Base-by-base conservation (phyloP, 2,797 vertebrate species). In the Lates japonicus region DNA sequence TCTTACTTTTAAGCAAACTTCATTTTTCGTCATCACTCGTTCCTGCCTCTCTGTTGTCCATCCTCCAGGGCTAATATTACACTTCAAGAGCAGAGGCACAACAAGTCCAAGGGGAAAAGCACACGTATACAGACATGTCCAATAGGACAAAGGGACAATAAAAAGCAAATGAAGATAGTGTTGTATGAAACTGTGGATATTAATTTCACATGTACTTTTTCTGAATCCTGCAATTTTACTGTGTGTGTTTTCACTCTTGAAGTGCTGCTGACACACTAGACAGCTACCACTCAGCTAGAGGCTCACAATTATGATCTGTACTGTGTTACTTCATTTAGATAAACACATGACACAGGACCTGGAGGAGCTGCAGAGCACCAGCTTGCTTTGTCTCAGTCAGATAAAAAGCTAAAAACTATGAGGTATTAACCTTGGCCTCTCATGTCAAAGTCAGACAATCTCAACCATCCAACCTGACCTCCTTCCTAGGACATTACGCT, bases 1-100 rank as follows among this genome's bases (percentile, higher is more conserved):
- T 71, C 16, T 73, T 48, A 74, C 82, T 77, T 65, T 63, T 42
- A 63, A 67, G 14, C n/a, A 2, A 33, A 4, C 22, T 22, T 37
- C 44, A 4, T 69, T 73, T 64, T 42, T 39, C 14, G 2, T 70
- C 39, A 57, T 65, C 52, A 17, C 46, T 75, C 33, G 14, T 62
- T 31, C 25, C 55, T 66, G 42, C 31, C 51, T 59, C 54, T 61
- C 31, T 37, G 62, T 55, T 39, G 58, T 35, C 75, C 11, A 0
- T 60, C 49, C 52, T 65, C 59, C 57, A 51, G 63, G 76, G 79
- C 73, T 58, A 76, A 51, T 70, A 33, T 70, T 44, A 35, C 69
- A 64, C 61, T 64, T 69, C 5, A 71, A 62, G 46, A 59, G 46
- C 52, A 44, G 22, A 39, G 6, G 57, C 22, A 4, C 69, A 77